Percentiles rank a stretch among this genome's conserved stretches.
phyloP scores from a whole-genome alignment of 2,888 invertebrate genomes.

The Helicoverpa assulta region DNA sequence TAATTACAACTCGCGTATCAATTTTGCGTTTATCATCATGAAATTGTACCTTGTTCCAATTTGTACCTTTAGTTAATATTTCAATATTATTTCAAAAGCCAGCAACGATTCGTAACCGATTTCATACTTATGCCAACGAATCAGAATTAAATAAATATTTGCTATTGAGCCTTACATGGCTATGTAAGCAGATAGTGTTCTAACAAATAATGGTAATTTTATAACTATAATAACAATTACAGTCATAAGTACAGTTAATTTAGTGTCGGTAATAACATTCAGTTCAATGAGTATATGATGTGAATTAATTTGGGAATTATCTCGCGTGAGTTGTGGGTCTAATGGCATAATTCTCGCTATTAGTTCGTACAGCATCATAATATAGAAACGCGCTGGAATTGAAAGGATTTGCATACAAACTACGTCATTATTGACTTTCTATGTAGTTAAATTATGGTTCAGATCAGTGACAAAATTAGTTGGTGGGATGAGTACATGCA shows the following conservation, averaged over 20 bases:
- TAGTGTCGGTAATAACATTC: conserved; percentile 1
- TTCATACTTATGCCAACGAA: background rate
- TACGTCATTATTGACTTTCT: background rate
- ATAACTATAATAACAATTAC: background rate
- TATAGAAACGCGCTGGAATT: background rate
- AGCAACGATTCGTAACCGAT: background rate
- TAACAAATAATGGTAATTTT: background rate
- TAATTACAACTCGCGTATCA: background rate
- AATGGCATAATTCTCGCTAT: conserved; percentile 8
- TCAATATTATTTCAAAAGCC: background rate
- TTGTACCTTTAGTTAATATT: background rate
- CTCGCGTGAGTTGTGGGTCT: conserved; percentile 1
- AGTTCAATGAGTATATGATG: background rate
- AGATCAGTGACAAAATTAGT: background rate
- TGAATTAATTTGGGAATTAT: conserved; percentile 20
- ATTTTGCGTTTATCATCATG: background rate
- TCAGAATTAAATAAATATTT: background rate
- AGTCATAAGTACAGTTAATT: conserved; percentile 14
- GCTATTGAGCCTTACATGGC: background rate
- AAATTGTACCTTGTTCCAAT: background rate
- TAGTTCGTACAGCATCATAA: background rate
- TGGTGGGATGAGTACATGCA: no score
- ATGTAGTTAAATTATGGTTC: background rate
- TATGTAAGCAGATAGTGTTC: background rate
- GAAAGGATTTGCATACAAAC: background rate